Conservation (phyloP, 2,888 invertebrate species). For the Agapostemon virescens region DNA sequence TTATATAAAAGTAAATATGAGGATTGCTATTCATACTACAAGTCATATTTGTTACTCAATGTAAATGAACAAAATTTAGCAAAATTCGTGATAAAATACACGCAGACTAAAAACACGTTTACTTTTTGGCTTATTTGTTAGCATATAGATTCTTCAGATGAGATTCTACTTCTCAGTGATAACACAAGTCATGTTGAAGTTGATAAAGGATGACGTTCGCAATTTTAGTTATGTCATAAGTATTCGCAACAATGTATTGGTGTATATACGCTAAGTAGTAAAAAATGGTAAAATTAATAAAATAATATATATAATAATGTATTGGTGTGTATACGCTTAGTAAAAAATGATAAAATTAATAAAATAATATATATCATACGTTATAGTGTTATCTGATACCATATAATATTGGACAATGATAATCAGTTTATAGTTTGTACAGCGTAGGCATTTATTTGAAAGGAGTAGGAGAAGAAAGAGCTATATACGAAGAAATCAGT, state of each 20-base stretch:
- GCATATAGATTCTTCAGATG: too few relatives aligned
- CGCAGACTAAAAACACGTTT: too few relatives aligned
- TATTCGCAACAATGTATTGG: neutral
- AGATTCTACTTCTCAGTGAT: neutral
- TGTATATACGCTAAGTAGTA: neutral
- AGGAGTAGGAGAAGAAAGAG: neutral
- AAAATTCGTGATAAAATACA: too few relatives aligned
- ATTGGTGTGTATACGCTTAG: neutral
- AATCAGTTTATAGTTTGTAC: neutral
- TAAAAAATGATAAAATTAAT: neutral
- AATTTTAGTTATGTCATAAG: neutral
- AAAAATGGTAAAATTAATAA: neutral
- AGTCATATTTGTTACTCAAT: too few relatives aligned
- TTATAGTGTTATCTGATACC: neutral
- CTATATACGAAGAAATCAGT: neutral
- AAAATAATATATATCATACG: neutral
- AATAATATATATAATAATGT: too few relatives aligned
- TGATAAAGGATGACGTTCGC: neutral
- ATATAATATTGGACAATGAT: neutral
- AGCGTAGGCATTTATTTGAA: neutral
- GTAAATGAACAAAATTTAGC: too few relatives aligned
- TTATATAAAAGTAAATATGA: too few relatives aligned
- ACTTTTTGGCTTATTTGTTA: too few relatives aligned
- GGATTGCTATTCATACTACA: too few relatives aligned
- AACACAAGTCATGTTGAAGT: neutral